phyloP scores from a whole-genome alignment of 2,797 vertebrate species.

The Hipposideros larvatus region DNA sequence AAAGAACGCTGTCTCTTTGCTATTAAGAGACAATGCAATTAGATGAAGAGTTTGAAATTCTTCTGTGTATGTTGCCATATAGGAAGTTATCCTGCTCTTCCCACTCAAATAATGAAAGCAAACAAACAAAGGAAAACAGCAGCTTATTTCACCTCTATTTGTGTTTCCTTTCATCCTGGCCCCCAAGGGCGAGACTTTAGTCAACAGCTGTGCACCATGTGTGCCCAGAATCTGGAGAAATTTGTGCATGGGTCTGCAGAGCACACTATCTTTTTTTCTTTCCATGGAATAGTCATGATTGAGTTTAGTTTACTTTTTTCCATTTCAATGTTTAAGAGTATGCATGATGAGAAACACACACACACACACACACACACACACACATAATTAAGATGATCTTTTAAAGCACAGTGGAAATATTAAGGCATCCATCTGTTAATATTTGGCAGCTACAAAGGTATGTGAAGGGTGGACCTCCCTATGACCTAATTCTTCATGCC shows the following conservation, averaged over 20 bases:
- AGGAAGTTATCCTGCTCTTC: slow-evolving; percentile 71
- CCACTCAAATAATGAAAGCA: slow-evolving; percentile 79
- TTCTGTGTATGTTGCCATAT: slow-evolving; percentile 62
- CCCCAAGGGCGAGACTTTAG: slow-evolving; percentile 86
- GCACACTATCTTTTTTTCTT: slow-evolving; percentile 68
- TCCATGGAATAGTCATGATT: slow-evolving; percentile 68
- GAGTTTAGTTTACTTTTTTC: slow-evolving; percentile 80
- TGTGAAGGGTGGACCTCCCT: neutral
- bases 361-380: neutral
- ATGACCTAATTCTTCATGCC: neutral
- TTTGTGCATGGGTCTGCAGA: slow-evolving; percentile 55
- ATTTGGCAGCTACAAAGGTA: neutral
- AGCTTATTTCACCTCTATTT: slow-evolving; percentile 86
- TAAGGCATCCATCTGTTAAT: neutral
- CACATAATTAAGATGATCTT: slow-evolving; percentile 48
- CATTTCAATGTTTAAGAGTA: slow-evolving; percentile 26
- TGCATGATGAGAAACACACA: neutral
- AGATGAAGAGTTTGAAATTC: slow-evolving; percentile 63
- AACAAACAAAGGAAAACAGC: slow-evolving; percentile 86
- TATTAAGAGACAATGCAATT: slow-evolving; percentile 68
- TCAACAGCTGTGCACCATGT: slow-evolving; percentile 86
- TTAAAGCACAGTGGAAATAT: neutral
- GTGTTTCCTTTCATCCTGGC: slow-evolving; percentile 79
- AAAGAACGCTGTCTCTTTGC: slow-evolving; percentile 69
- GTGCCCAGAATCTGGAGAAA: slow-evolving; percentile 86